Evolutionary conservation across 1,140 invertebrate species (phyloP).

Genomic region (Andrena cerasifolii): DNA sequence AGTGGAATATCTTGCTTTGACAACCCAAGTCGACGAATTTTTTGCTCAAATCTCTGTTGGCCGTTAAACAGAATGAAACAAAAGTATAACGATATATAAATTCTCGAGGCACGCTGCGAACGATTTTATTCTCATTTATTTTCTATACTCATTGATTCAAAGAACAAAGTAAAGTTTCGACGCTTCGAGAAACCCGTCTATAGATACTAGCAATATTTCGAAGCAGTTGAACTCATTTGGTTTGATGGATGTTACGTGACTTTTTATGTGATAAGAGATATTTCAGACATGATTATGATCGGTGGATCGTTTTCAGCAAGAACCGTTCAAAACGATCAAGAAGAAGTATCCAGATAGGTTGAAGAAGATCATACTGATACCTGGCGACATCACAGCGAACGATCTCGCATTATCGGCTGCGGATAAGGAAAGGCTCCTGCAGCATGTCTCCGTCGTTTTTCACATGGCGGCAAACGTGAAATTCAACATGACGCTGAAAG

Average conservation of each 20-base stretch:
- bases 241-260: not conserved
- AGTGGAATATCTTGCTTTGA: no score
- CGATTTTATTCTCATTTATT: no score
- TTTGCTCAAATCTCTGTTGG: no score
- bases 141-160: no score
- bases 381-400: slow-evolving; percentile 78
- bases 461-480: slow-evolving; percentile 95
- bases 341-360: slow-evolving; percentile 75
- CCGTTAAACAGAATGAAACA: no score
- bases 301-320: slow-evolving; percentile 71
- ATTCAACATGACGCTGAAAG: slow-evolving; percentile 82
- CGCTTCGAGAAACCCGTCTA: no score
- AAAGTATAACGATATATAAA: no score
- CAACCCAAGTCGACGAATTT: no score
- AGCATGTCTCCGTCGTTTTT: slow-evolving; percentile 91
- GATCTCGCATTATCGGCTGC: slow-evolving; percentile 84
- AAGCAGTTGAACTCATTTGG: not conserved
- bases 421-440: slow-evolving; percentile 82
- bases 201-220: no score
- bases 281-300: not conserved
- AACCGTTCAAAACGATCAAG: slow-evolving; percentile 82
- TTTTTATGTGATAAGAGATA: not conserved
- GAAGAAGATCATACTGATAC: slow-evolving; percentile 78
- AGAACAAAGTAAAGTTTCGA: no score
- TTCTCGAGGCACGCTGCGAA: no score